Conservation (phyloP, 2,797 vertebrate genomes). For the Alca torda region DNA sequence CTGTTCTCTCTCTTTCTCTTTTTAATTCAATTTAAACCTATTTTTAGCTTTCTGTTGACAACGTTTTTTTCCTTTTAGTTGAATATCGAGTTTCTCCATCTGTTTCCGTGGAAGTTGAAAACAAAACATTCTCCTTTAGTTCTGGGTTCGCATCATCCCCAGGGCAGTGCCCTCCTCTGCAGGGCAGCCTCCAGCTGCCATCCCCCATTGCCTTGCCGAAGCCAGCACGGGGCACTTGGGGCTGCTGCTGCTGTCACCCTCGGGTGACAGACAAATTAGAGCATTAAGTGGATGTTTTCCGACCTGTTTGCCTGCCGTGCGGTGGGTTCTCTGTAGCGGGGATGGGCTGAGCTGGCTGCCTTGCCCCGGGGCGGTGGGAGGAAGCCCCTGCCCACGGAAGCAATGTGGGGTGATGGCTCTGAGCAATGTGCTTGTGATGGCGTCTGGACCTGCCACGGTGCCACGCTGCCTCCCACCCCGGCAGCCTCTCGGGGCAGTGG, state of each 20-base stretch:
- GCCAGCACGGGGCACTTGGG: not conserved
- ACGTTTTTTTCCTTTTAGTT: conserved; percentile 87
- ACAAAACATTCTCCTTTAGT: conserved; percentile 82
- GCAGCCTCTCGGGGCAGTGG: not conserved
- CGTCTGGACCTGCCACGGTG: not conserved
- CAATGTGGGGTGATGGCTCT: too few relatives aligned
- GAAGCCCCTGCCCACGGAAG: not conserved
- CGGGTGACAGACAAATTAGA: not conserved
- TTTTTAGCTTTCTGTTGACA: conserved; percentile 87
- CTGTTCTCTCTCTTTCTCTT: conserved; percentile 96
- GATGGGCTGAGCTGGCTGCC: not conserved
- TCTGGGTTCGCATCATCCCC: conserved; percentile 73
- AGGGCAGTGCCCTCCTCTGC: conserved; percentile 34
- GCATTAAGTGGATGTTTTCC: conserved; percentile 21
- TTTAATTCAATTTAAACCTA: conserved; percentile 84
- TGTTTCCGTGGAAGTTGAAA: conserved; percentile 86
- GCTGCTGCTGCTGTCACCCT: not conserved
- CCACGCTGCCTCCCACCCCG: not conserved
- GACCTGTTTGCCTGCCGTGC: not conserved
- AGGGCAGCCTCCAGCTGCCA: conserved; percentile 38
- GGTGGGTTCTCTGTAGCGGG: not conserved
- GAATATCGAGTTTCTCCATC: conserved; percentile 87
- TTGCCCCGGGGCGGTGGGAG: not conserved
- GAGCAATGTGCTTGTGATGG: not conserved
- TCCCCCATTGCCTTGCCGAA: not conserved